phyloP scores from a whole-genome alignment of 1,140 invertebrate species.

The Cyclina sinensis region DNA sequence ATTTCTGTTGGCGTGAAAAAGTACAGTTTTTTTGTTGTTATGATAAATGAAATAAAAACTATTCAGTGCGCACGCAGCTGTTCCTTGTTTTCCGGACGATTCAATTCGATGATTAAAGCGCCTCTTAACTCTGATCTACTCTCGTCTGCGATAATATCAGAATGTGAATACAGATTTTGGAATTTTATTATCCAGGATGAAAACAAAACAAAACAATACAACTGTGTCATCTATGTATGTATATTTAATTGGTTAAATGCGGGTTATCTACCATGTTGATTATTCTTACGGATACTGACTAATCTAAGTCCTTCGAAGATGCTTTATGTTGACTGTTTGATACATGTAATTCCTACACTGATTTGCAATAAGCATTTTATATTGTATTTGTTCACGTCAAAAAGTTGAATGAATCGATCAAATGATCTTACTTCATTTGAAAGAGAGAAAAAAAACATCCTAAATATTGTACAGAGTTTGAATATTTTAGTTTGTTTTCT shows the following conservation, averaged over 20 bases:
- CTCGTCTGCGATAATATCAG: background rate
- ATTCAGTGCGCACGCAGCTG: conserved; percentile 42
- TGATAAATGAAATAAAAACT: conserved; percentile 37
- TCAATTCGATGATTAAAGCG: conserved; percentile 45
- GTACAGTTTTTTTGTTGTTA: background rate
- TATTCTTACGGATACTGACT: too few species aligned
- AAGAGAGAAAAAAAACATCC: too few species aligned
- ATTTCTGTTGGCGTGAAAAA: conserved; percentile 3
- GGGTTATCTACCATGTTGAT: too few species aligned
- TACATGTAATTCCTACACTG: too few species aligned
- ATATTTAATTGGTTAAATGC: background rate
- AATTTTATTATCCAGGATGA: conserved; percentile 4
- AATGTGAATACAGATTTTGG: background rate
- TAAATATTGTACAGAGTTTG: too few species aligned
- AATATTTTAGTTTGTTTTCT: too few species aligned
- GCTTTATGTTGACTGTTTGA: too few species aligned
- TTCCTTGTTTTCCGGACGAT: conserved; percentile 42
- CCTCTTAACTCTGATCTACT: conserved; percentile 26
- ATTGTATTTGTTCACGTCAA: too few species aligned
- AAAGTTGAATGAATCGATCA: too few species aligned
- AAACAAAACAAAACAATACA: background rate
- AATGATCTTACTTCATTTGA: too few species aligned
- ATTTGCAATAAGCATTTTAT: too few species aligned
- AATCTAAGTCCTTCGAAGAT: too few species aligned
- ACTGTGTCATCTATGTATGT: background rate